A percentile compares a stretch with the other conserved stretches of the same genome.
These are phyloP conservation scores for Amiota mariae DNA, from an alignment of 2,888 invertebrate genomes.

Conservation along the genomic window DNA sequence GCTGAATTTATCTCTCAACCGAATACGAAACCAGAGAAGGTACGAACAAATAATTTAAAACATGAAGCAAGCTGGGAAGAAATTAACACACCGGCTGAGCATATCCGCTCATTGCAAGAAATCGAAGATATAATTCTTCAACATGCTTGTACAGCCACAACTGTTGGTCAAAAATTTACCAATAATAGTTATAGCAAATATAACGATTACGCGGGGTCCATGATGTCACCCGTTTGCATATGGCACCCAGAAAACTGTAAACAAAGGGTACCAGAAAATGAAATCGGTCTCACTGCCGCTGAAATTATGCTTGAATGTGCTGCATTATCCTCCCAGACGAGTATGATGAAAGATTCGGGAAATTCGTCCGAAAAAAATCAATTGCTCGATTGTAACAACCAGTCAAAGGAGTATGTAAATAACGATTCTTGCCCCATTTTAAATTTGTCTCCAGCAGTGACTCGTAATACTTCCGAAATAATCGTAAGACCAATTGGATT, in stretches of 20 bases:
- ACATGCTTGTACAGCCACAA: constrained; percentile 40
- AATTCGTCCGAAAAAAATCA: neutral
- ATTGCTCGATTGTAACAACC: neutral
- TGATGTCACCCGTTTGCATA: constrained; percentile 52
- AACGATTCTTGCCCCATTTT: constrained; percentile 27
- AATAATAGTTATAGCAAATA: constrained; percentile 39
- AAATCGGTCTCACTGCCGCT: constrained; percentile 52
- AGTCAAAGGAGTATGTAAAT: constrained; percentile 15
- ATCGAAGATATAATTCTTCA: constrained; percentile 57
- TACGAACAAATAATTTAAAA: constrained; percentile 20
- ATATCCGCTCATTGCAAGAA: constrained; percentile 47
- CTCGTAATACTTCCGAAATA: constrained; percentile 29
- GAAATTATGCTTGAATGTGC: constrained; percentile 66
- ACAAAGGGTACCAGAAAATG: constrained; percentile 3
- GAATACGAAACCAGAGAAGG: constrained; percentile 24
- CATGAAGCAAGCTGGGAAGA: constrained; percentile 29
- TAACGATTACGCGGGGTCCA: constrained; percentile 37
- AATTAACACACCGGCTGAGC: neutral
- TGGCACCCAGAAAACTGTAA: constrained; percentile 59
- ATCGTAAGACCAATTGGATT: constrained; percentile 29
- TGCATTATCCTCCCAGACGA: constrained; percentile 44
- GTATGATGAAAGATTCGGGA: neutral
- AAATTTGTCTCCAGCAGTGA: constrained; percentile 32
- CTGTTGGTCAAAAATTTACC: constrained; percentile 23
- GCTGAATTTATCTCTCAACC: constrained; percentile 45